Conservation (phyloP, 1,140 invertebrate genomes). For the Pygmarrhopalites habei region DNA sequence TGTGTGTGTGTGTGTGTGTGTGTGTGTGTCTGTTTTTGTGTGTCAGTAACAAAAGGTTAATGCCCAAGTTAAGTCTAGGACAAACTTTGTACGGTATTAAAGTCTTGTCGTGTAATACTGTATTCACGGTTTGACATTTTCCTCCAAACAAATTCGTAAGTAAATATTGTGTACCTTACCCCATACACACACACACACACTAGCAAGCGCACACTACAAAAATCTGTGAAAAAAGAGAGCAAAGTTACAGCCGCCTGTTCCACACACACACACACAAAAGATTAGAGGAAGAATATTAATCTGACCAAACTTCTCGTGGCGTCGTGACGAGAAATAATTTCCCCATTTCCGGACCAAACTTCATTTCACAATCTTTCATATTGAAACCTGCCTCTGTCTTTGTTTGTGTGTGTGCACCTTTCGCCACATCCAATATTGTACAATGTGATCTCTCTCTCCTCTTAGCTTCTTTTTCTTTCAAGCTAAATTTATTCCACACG, state of each 20-base stretch:
- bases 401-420: not conserved
- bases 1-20: too few species aligned
- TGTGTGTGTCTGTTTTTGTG: not conserved
- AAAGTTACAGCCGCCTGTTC: not conserved
- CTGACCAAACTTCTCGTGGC: not conserved
- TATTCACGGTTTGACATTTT: not conserved
- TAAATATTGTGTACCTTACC: not conserved
- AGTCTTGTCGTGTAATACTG: not conserved
- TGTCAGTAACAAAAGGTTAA: not conserved
- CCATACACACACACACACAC: not conserved
- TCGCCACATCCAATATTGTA: not conserved
- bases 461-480: not conserved
- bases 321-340: slow-evolving; percentile 9
- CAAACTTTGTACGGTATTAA: not conserved
- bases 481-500: not conserved
- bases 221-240: not conserved
- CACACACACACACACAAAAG: not conserved
- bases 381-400: not conserved
- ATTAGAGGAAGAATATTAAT: not conserved
- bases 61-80: not conserved
- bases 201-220: not conserved
- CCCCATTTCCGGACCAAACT: not conserved
- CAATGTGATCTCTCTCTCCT: not conserved
- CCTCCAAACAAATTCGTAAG: not conserved
- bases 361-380: not conserved